Percentiles rank a stretch among this genome's conserved stretches.
phyloP scores from a whole-genome alignment of 64 coral and sea anemone genomes.

The Actinia equina region DNA sequence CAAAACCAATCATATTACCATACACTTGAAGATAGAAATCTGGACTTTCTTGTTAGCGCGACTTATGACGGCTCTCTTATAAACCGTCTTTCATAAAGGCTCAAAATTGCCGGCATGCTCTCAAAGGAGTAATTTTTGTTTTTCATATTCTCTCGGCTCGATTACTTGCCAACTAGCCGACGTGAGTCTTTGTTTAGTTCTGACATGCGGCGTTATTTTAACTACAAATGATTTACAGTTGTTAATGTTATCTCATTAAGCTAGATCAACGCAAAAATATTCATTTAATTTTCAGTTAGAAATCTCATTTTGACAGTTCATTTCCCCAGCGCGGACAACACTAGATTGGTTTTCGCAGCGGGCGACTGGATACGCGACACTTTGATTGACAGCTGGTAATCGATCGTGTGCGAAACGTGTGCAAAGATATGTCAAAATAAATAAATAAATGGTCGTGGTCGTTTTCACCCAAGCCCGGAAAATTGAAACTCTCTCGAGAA shows the following conservation, averaged over 20 bases:
- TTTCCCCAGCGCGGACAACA: conserved; percentile 72
- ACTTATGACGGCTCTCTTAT: conserved; percentile 39
- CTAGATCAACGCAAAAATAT: conserved; percentile 99
- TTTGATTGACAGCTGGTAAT: conserved; percentile 94
- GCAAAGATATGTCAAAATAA: conserved; percentile 81
- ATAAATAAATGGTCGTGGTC: conserved; percentile 83
- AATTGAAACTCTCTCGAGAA: conserved; percentile 97
- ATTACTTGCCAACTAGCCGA: conserved; percentile 71
- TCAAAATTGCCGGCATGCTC: conserved; percentile 48
- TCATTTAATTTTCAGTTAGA: conserved; percentile 99
- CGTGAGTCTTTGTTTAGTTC: conserved; percentile 25
- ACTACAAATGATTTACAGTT: conserved; percentile 94
- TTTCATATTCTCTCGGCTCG: conserved; percentile 61
- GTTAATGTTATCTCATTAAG: conserved; percentile 99
- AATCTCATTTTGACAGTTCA: conserved; percentile 90
- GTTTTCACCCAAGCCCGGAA: conserved; percentile 75
- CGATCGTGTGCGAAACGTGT: conserved; percentile 85
- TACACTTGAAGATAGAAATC: conserved; percentile 45
- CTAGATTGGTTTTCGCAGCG: conserved; percentile 95
- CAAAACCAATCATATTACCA: conserved; percentile 17
- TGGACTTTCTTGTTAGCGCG: conserved; percentile 37
- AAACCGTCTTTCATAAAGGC: conserved; percentile 5
- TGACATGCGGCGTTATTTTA: conserved; percentile 96
- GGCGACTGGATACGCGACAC: conserved; percentile 69
- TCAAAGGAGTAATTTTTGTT: conserved; percentile 73